Base-by-base conservation (phyloP, 2,888 invertebrate genomes). In the Drosophila helvetica region DNA sequence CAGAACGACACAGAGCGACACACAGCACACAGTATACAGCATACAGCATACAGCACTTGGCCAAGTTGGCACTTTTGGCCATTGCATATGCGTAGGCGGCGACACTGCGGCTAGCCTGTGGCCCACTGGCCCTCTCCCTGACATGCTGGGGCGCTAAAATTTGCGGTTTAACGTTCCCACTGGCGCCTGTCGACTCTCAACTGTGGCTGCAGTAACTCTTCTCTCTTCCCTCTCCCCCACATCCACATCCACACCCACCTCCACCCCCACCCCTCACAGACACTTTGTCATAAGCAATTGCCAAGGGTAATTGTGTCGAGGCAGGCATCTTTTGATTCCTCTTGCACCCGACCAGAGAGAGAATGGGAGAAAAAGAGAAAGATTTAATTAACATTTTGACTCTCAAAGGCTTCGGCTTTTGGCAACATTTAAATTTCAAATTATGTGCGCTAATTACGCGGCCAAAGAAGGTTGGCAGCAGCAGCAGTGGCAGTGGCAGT, bases 361-460 rank as follows among this genome's bases (percentile, higher is more conserved):
- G 65, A 64, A 25, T 52, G 58, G 42, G 18, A 42, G 52, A 43
- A 54, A 59, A 60, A 73, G 72, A 68, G 61, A 62, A 62, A 74
- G 70, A 85, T 85, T 85, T 88, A 85, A 85, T 85, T 89, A 85
- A 87, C 88, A 89, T 82, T 86, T 82, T 86, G 80, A 77, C 74
- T 85, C 72, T 75, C 77, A 89, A 89, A 89, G 89, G 83, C 79
- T 82, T 82, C 75, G 78, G 77, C 85, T 87, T 86, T 85, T 88
- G 89, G 88, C 89, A 55, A 88, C 89, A 85, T 85, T 85, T 85
- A 85, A 85, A 85, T 89, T 85, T 89, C 88, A 89, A 85, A 85
- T 85, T 79, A 85, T 89, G 88, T 80, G 78, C 83, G 86, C 89
- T 85, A 85, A 85, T 85, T 89, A 85, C 83, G 56, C 72, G 47